A percentile compares a stretch with the other conserved stretches of the same genome.
These are phyloP conservation scores for Meloidogyne floridensis DNA, from an alignment of 1,140 invertebrate genomes.

Conservation along the genomic window DNA sequence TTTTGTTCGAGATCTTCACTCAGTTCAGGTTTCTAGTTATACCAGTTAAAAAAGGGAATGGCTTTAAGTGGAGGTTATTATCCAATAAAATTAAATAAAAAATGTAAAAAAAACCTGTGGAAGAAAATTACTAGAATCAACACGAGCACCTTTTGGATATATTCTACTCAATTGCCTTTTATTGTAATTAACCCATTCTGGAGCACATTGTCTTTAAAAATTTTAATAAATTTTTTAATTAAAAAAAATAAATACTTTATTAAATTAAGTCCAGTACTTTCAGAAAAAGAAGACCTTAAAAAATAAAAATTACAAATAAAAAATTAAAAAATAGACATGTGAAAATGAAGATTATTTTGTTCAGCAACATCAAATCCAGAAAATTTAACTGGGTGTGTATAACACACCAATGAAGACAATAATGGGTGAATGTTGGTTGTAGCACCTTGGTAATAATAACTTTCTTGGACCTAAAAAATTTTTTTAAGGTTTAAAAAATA, in stretches of 20 bases:
- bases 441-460: conserved; percentile 85
- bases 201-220: conserved; percentile 75
- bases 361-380: conserved; percentile 94
- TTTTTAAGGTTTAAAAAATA: too few relatives aligned
- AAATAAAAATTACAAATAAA: not conserved
- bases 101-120: conserved; percentile 77
- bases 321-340: conserved; percentile 88
- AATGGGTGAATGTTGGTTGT: conserved; percentile 98
- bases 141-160: conserved; percentile 95
- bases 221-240: not conserved
- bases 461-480: conserved; percentile 52
- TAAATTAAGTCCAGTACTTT: conserved; percentile 89
- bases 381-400: conserved; percentile 98
- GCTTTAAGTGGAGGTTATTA: too few relatives aligned
- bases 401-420: conserved; percentile 97
- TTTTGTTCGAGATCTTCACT: not conserved
- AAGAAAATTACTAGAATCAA: conserved; percentile 99
- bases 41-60: too few relatives aligned
- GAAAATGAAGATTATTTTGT: conserved; percentile 84
- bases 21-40: too few relatives aligned
- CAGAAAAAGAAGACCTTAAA: conserved; percentile 65
- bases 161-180: conserved; percentile 98
- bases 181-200: conserved; percentile 99
- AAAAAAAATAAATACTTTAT: conserved; percentile 72
- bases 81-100: not conserved